Conservation (phyloP, 2,797 vertebrate species). For the Mormyrus proboscirostris region DNA sequence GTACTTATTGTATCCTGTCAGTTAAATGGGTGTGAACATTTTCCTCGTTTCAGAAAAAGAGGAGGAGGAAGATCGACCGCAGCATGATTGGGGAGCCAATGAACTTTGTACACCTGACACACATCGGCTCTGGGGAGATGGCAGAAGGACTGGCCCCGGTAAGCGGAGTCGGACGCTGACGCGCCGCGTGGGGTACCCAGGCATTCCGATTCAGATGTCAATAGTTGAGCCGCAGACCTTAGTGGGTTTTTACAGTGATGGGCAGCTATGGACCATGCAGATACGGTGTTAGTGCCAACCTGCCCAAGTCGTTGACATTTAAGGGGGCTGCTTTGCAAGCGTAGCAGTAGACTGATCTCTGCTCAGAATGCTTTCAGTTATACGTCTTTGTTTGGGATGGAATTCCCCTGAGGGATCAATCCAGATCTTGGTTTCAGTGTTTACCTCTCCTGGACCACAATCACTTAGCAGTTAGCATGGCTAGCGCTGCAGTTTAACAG, state of each 20-base stretch:
- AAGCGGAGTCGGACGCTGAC: conserved; percentile 22
- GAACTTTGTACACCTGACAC: conserved; percentile 85
- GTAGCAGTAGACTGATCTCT: background rate
- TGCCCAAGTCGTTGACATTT: background rate
- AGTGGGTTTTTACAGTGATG: background rate
- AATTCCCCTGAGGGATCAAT: background rate
- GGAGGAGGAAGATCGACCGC: conserved; percentile 76
- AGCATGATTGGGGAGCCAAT: conserved; percentile 87
- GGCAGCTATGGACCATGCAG: background rate
- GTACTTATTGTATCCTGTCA: background rate
- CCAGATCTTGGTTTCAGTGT: background rate
- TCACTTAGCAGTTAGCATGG: background rate
- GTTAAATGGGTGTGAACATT: background rate
- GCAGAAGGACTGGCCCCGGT: conserved; percentile 72
- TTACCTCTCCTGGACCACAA: background rate
- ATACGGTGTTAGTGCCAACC: background rate
- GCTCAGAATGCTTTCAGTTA: background rate
- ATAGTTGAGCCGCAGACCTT: background rate
- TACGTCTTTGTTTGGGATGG: background rate
- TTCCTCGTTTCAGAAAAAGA: conserved; percentile 59
- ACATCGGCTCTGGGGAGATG: conserved; percentile 87
- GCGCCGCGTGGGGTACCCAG: background rate
- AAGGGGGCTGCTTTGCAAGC: background rate
- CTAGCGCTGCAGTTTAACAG: background rate
- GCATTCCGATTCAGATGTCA: background rate